Evolutionary conservation across 1,140 invertebrate genomes (phyloP).

Genomic region (Drosophila seguyi): DNA sequence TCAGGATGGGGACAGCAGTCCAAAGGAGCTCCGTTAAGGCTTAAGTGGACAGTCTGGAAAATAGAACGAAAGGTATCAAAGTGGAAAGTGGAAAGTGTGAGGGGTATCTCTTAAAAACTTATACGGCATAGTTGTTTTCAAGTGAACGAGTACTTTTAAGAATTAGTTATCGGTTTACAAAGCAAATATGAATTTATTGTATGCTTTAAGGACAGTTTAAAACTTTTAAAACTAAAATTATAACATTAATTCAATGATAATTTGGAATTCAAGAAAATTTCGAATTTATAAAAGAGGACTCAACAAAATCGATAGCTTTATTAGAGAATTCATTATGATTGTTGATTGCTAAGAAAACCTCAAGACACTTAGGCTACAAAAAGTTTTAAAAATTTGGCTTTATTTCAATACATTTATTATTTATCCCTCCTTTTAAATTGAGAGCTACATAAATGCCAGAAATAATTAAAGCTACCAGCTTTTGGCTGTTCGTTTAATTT

Average conservation of each 20-base stretch:
- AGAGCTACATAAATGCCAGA: not conserved
- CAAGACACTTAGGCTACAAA: not conserved
- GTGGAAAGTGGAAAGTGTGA: not conserved
- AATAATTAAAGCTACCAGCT: not conserved
- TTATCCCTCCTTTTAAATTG: not conserved
- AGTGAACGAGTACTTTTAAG: not conserved
- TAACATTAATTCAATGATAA: too few species aligned
- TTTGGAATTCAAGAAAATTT: too few species aligned
- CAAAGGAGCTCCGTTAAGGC: not conserved
- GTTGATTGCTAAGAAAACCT: not conserved
- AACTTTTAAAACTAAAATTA: not conserved
- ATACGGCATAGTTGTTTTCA: not conserved
- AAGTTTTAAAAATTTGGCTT: not conserved
- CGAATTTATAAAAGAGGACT: too few species aligned
- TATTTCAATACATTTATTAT: too few species aligned
- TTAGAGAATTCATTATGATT: too few species aligned
- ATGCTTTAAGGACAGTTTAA: too few species aligned
- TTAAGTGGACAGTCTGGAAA: slow-evolving; percentile 8
- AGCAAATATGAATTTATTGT: not conserved
- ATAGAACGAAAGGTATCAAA: not conserved
- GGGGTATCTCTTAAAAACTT: not conserved
- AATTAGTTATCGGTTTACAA: not conserved
- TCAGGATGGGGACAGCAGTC: not conserved
- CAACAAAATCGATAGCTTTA: too few species aligned
- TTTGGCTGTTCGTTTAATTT: not conserved